A percentile compares a stretch with the other conserved stretches of the same genome.
Evolutionary conservation across 2,888 invertebrate species (phyloP).

Genomic region (Apoda limacodes): DNA sequence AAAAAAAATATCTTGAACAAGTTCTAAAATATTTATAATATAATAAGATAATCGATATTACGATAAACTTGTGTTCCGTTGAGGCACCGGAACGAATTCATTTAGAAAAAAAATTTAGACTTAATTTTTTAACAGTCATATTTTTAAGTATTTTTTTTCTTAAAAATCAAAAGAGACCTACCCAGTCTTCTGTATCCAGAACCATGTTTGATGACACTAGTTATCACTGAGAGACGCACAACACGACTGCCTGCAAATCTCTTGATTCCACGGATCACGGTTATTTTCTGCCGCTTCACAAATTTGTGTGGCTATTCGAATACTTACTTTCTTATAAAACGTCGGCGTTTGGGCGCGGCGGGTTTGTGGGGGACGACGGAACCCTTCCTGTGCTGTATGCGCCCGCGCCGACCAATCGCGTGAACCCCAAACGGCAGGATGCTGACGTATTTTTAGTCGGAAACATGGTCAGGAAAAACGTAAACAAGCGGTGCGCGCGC

Average conservation of each 20-base stretch:
- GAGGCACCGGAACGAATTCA: too few species aligned
- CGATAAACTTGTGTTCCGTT: too few species aligned
- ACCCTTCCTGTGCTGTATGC: slow-evolving; percentile 47
- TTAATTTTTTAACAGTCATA: too few species aligned
- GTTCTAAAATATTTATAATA: too few species aligned
- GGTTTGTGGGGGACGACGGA: slow-evolving; percentile 30
- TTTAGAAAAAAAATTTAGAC: too few species aligned
- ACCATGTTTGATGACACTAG: slow-evolving; percentile 65
- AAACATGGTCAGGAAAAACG: slow-evolving; percentile 65
- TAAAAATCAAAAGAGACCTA: slow-evolving; percentile 32
- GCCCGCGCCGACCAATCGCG: slow-evolving; percentile 54
- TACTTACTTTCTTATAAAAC: slow-evolving; percentile 48
- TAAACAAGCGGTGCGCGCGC: slow-evolving; percentile 56
- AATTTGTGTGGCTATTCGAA: slow-evolving; percentile 45
- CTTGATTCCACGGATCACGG: slow-evolving; percentile 63
- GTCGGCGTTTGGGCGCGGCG: slow-evolving; percentile 25
- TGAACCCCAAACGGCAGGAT: slow-evolving; percentile 65
- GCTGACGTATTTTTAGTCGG: slow-evolving; percentile 63
- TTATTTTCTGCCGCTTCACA: slow-evolving; percentile 63
- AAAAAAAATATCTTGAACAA: too few species aligned
- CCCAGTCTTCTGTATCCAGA: slow-evolving; percentile 67
- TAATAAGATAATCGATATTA: too few species aligned
- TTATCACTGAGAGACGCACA: slow-evolving; percentile 69
- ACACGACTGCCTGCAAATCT: slow-evolving; percentile 60
- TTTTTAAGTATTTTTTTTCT: slow-evolving; percentile 7